Evolutionary conservation across 2,888 invertebrate genomes (phyloP), one percentile per base, ranked within the genome.

Genomic region (Nemotelus nigrinus): DNA sequence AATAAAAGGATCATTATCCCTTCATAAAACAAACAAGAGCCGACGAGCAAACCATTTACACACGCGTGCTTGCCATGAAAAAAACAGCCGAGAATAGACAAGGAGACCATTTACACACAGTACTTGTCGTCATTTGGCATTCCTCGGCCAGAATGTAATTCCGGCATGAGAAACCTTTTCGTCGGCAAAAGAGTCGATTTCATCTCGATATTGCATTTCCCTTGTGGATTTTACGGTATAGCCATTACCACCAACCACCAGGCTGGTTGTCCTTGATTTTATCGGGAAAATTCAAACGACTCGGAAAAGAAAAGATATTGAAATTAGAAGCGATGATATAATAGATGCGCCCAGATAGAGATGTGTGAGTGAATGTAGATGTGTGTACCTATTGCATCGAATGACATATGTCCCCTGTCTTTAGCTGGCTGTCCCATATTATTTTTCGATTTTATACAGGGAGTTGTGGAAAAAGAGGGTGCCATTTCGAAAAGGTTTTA

Each of bases 271-370:
- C 53, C 63, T 60, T 74, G 60, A 74, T 60, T 74, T 74, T 74
- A 74, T 74, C 74, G 63, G 53, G 74, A 63, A 60, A 60, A 74
- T 74, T 74, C 63, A 63, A 74, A 74, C 74, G 74, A 74, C 63
- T 60, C 60, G 50, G 43, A 74, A 74, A 60, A 74, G 74, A 74
- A 70, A 74, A 74, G 74, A 74, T 63, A 74, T 74, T 44, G 60
- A 74, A 74, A 60, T 60, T 47, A 74, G 48, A 74, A 74, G 63
- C 60, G 74, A 60, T 58, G 63, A 60, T 41, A 53, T 55, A 70
- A 70, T 70, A 70, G 70, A 70, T 70, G 70, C 53, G 70, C 25
- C 70, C 70, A 67, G 55, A 70, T 70, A 70, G 8, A 63, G 63
- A 63, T 63, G 25, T 25, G 25, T 25, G 25, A 25, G 25, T 60